Evolutionary conservation across 2,113 vertebrate genomes (phyloP).

Genomic region (Natator depressus): DNA sequence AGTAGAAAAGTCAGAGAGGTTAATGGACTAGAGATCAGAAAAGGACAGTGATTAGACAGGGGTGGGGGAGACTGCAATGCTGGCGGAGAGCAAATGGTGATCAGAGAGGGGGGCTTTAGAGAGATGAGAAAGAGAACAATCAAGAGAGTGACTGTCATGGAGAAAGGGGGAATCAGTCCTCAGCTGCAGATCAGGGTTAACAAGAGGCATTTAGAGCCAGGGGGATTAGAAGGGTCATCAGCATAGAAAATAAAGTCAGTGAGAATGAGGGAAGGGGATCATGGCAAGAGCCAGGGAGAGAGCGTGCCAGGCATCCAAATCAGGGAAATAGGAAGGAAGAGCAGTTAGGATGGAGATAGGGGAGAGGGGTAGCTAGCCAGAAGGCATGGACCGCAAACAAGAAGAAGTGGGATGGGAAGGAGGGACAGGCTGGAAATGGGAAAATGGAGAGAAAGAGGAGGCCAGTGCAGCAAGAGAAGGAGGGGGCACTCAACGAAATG

Average conservation of each 20-base stretch:
- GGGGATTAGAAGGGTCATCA: not conserved
- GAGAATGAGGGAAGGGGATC: not conserved
- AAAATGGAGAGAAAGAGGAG: not conserved
- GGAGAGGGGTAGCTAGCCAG: not conserved
- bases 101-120: not conserved
- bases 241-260: not conserved
- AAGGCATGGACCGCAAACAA: rapidly evolving
- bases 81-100: not conserved
- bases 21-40: not conserved
- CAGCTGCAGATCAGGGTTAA: not conserved
- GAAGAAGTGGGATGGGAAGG: not conserved
- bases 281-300: not conserved
- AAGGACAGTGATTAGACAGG: not conserved
- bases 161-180: not conserved
- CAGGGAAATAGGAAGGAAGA: not conserved
- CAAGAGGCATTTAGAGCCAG: not conserved
- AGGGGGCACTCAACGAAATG: not conserved
- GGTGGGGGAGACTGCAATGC: not conserved
- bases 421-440: not conserved
- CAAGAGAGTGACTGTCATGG: not conserved
- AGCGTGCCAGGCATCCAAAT: not conserved
- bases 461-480: not conserved
- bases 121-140: not conserved
- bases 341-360: not conserved
- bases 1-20: not conserved